Evolutionary conservation across 2,888 invertebrate genomes (phyloP), one percentile per base, ranked within the genome.

Genomic region (Coremacera marginata): DNA sequence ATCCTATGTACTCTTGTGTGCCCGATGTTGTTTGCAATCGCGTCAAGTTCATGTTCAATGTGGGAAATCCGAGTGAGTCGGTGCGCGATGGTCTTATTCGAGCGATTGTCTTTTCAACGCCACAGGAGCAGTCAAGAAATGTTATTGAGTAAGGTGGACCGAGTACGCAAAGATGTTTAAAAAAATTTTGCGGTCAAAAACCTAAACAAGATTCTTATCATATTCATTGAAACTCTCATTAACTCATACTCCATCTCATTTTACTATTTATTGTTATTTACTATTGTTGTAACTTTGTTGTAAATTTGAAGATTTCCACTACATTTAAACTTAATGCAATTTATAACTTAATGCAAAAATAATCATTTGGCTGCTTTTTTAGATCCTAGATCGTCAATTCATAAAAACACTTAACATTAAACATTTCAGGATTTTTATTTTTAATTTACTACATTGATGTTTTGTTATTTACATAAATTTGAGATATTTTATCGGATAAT

Each of bases 81-180:
- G 91, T 94, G 11, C 91, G 95, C 37, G 95, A 95, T 86, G 95
- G 95, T 0, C 91, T 95, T 76, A 94, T 95, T 82, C 91, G 95
- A 70, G 94, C 94, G 51, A 94, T 95, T 78, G 93, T 95, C 80
- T 95, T 95, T 86, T 86, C 27, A 90, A 85, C 87, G 60, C 87
- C 88, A 2, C 88, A 88, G 34, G 88, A 88, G 51, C 85, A 85
- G 70, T 84, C 82, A 22, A 84, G 87, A 2, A 83, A 84, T 75
- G 72, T 83, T 76, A 79, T 84, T 44, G 88, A 88, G 70, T 86
- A 82, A 81, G 78, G 19, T 55, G n/a, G 2, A 19, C 22, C 8
- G 1, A 22, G 55, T 52, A n/a, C 52, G 4, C n/a, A 16, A 37
- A 37, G 8, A 37, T 11, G 44, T 11, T 44, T 11, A 1, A 14